phyloP scores from a whole-genome alignment of 2,113 vertebrate species.

The Lates calcarifer region DNA sequence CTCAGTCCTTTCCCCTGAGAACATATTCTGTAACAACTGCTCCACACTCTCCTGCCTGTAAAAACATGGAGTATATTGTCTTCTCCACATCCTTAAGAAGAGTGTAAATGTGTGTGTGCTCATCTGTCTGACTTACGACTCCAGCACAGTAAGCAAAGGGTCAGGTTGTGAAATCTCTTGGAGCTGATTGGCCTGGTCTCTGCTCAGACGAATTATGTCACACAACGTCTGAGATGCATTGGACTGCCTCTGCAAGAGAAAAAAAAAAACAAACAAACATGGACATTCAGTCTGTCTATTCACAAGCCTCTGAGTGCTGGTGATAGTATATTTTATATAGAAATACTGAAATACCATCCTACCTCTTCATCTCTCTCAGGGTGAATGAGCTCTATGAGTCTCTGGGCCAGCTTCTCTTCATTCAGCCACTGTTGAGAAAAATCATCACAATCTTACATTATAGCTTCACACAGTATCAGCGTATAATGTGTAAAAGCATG shows the following conservation, averaged over 20 bases:
- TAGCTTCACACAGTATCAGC: neutral
- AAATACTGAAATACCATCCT: slow-evolving; percentile 63
- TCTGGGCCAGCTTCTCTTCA: slow-evolving; percentile 92
- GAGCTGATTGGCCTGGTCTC: slow-evolving; percentile 93
- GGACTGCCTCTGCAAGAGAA: slow-evolving; percentile 89
- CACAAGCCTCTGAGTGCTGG: neutral
- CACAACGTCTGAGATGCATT: slow-evolving; percentile 97
- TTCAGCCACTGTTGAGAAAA: slow-evolving; percentile 90
- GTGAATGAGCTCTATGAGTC: slow-evolving; percentile 93
- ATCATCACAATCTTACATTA: slow-evolving; percentile 6
- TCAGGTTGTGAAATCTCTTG: slow-evolving; percentile 91
- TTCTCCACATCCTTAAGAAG: neutral
- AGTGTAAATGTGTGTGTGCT: neutral
- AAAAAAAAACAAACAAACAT: neutral
- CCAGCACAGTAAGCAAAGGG: slow-evolving; percentile 91
- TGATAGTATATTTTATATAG: neutral
- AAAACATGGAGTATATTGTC: neutral
- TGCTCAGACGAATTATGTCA: slow-evolving; percentile 93
- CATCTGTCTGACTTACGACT: slow-evolving; percentile 89
- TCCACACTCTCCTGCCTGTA: slow-evolving; percentile 94
- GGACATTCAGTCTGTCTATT: neutral
- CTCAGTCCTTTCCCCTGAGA: slow-evolving; percentile 89
- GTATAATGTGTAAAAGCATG: neutral
- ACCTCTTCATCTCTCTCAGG: slow-evolving; percentile 94
- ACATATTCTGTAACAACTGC: slow-evolving; percentile 95